Base-by-base conservation (phyloP, 1,140 invertebrate species). In the Telenomus remus region DNA sequence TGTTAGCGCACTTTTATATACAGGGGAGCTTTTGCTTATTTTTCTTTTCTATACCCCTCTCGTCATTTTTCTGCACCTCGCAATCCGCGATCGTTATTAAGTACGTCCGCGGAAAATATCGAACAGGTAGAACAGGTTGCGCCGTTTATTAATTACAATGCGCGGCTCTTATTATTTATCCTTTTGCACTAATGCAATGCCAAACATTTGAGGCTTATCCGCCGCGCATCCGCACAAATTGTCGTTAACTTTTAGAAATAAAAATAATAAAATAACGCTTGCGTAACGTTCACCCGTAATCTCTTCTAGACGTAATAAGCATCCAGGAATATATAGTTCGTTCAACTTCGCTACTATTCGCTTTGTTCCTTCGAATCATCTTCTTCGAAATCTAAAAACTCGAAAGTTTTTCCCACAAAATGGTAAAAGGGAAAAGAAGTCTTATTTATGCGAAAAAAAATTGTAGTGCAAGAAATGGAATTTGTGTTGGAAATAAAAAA, bases 161-260 rank as follows among this genome's bases (percentile, higher is more conserved):
- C 73, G 48, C 35, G 15, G 44, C 54, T 76, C 60, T 65, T 76
- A 76, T 76, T 76, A 76, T 75, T 75, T 69, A 75, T 75, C 59
- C 65, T 56, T 54, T 59, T 75, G 63, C 51, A 51, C 53, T 63
- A 64, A 59, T 43, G 71, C 34, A 53, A 75, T 64, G 72, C 53
- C 64, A 69, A 75, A 75, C 35, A 75, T 69, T 69, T 60, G 48
- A 51, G 59, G 44, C 2, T 64, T 69, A 75, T 69, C 64, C 64
- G 65, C 48, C 59, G 49, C 53, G 53, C 71, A 60, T 69, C 72
- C 72, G 65, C 59, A 69, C 57, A 75, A 75, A 75, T 47, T 75
- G 72, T 75, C 72, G 64, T 69, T 75, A 69, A 64, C 15, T 64
- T 63, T 27, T 27, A 3, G 19, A 27, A 27, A 27, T 27, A 27